Conservation (phyloP, 2,797 vertebrate genomes). For the Propithecus perrieri region DNA sequence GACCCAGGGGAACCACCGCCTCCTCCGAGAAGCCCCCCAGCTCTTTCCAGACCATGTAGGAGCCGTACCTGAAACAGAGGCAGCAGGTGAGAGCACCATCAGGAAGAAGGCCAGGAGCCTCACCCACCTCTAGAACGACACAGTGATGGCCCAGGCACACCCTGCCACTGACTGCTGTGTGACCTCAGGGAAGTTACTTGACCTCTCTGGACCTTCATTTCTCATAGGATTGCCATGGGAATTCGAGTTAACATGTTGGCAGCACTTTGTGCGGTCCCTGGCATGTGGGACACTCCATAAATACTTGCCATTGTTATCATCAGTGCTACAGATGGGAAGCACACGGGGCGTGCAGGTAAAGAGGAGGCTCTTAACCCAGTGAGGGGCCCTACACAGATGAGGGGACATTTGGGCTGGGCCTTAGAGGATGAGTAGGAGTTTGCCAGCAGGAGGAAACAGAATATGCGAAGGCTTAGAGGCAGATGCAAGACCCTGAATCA, state of each 20-base stretch:
- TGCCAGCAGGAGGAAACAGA: background rate
- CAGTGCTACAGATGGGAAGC: too few species aligned
- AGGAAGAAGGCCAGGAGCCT: background rate
- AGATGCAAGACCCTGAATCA: background rate
- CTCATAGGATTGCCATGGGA: background rate
- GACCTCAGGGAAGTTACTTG: background rate
- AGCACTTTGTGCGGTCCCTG: too few species aligned
- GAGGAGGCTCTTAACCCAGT: background rate
- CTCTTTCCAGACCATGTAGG: constrained; percentile 88
- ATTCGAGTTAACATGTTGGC: background rate
- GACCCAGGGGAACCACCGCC: constrained; percentile 85
- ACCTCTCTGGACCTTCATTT: background rate
- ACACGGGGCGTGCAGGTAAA: fast-evolving
- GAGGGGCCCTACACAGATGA: too few species aligned
- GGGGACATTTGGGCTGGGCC: background rate
- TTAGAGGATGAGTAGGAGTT: background rate
- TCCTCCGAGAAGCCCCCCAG: constrained; percentile 86
- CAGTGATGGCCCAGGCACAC: background rate
- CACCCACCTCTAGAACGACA: fast-evolving
- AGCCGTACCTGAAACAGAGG: constrained; percentile 83
- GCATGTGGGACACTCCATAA: fast-evolving
- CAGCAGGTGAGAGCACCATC: background rate
- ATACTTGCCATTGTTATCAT: background rate
- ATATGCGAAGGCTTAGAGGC: background rate
- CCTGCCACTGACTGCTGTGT: background rate